Percentiles rank a stretch among this genome's conserved stretches.
These are phyloP conservation scores for Drosophila jambulina DNA, from an alignment of 1,140 invertebrate species.

Conservation along the genomic window DNA sequence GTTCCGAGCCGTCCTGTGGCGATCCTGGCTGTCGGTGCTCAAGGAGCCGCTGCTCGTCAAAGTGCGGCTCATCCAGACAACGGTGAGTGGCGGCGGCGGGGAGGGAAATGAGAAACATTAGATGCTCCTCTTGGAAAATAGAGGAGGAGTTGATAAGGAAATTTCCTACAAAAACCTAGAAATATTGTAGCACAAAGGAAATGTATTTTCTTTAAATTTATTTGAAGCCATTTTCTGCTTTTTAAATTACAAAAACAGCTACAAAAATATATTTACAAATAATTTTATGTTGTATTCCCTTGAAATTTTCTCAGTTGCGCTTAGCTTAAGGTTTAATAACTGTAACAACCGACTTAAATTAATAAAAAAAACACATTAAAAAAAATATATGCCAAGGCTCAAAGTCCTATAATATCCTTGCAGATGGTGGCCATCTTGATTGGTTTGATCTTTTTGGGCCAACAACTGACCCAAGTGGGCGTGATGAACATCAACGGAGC, in stretches of 20 bases:
- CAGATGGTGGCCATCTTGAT: conserved; percentile 94
- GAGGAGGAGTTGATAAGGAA: background rate
- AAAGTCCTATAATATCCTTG: conserved; percentile 4
- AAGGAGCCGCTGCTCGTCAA: conserved; percentile 96
- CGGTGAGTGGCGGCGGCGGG: conserved; percentile 88
- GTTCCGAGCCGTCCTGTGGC: conserved; percentile 95
- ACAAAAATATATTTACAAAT: background rate
- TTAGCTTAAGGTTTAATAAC: background rate
- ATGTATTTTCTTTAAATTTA: background rate
- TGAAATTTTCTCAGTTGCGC: background rate
- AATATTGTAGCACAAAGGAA: background rate
- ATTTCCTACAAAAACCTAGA: background rate
- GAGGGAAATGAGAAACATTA: background rate
- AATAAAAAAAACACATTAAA: conserved; percentile 9
- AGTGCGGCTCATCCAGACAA: conserved; percentile 94
- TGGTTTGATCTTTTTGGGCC: conserved; percentile 95
- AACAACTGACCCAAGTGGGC: conserved; percentile 93
- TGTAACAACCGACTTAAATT: background rate
- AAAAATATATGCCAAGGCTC: background rate
- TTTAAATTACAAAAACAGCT: background rate
- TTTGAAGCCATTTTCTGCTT: background rate
- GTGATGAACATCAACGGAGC: conserved; percentile 98
- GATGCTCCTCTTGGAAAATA: background rate
- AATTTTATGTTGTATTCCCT: background rate
- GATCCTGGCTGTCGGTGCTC: conserved; percentile 94